phyloP scores from a whole-genome alignment of 2,888 invertebrate genomes.

The Diplazon laetatorius region DNA sequence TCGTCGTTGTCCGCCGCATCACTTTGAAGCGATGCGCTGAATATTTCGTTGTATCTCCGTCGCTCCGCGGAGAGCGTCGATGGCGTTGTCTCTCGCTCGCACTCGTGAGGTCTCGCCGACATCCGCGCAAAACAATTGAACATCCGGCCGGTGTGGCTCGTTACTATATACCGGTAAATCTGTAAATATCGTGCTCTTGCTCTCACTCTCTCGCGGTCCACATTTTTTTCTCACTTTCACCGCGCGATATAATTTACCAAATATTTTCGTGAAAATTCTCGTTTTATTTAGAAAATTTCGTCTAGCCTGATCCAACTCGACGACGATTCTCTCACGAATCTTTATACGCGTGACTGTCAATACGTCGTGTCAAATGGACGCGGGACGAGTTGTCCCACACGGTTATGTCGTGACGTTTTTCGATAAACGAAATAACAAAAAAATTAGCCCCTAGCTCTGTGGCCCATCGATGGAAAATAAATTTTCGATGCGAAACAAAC shows the following conservation, averaged over 20 bases:
- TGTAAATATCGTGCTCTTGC: constrained; percentile 7
- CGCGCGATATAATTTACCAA: not conserved
- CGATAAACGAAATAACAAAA: not conserved
- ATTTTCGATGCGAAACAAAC: not conserved
- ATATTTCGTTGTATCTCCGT: too few species aligned
- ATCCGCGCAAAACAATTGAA: constrained; percentile 35
- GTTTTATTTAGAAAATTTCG: constrained; percentile 25
- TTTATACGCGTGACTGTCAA: too few species aligned
- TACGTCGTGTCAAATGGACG: too few species aligned
- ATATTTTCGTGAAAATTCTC: constrained; percentile 23
- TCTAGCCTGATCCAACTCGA: too few species aligned
- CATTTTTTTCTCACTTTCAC: not conserved
- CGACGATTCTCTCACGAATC: not conserved
- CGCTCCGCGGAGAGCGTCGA: too few species aligned
- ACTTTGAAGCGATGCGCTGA: too few species aligned
- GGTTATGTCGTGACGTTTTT: not conserved
- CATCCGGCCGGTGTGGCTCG: constrained; percentile 5
- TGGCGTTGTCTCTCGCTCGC: not conserved
- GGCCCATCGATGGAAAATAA: constrained; percentile 7
- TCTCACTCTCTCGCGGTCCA: not conserved
- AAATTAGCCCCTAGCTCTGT: not conserved
- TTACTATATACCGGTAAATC: constrained; percentile 12
- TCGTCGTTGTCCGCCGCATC: too few species aligned
- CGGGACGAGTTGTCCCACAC: not conserved
- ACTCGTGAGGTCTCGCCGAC: not conserved